Base-by-base conservation (phyloP, 2,113 vertebrate species). In the Promerops cafer region DNA sequence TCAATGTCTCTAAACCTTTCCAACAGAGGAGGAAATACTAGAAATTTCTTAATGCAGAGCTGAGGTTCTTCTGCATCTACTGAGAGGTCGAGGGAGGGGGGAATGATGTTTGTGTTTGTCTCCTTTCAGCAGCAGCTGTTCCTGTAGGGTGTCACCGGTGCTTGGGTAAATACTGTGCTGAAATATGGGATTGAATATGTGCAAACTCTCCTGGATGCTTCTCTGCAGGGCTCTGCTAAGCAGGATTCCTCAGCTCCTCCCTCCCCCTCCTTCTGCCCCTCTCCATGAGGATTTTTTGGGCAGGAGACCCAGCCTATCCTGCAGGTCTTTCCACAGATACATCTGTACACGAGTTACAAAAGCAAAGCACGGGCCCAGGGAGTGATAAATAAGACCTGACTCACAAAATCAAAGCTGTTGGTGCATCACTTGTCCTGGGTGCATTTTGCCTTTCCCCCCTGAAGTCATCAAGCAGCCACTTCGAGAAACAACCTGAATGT, bases 21-120 rank as follows among this genome's bases (percentile, higher is more conserved):
- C 6, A 26, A 8, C 11, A 60, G 52, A 52, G 30, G 35, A 87
- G 35, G 9, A 52, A 70, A 74, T 78, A n/a, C 0, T 4, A 63
- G 27, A 60, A 82, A 30, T 49, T 42, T 15, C 81, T 82, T 56
- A 44, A 75, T 81, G 37, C n/a, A 59, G 40, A 31, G 52, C 27
- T n/a, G 40, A 82, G 44, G 23, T 52, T 63, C 20, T 91, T 91
- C 11, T 13, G 35, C 65, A 75, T 45, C 33, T 87, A 11, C 7
- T 5, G 10, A 63, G 45, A 17, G 17, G 27, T 13, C 0, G 3
- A 27, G n/a, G 31, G 8, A 27, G 4, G 10, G 5, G 13, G 2
- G 5, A 27, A 20, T 27, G 18, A 33, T 64, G 53, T 42, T 80
- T 35, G 13, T 87, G 10, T 56, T 75, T 57, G 13, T 71, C 30